These are phyloP conservation scores for Meandrusa payeni DNA, from an alignment of 2,888 invertebrate species.

Conservation along the genomic window DNA sequence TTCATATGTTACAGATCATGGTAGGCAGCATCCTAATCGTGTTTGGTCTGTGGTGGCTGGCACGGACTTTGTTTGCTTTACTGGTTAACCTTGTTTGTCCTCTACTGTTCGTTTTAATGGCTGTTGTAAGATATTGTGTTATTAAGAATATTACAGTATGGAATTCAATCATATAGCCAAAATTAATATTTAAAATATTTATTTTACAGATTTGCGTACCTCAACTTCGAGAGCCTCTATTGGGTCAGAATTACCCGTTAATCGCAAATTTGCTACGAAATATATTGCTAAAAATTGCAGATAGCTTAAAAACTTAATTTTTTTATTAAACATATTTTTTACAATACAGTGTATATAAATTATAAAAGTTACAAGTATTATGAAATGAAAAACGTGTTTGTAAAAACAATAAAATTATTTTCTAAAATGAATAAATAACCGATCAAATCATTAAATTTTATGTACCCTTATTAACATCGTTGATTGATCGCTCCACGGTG, in stretches of 20 bases:
- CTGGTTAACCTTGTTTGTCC: slow-evolving; percentile 63
- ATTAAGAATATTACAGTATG: too few species aligned
- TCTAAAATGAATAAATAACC: too few species aligned
- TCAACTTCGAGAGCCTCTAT: slow-evolving; percentile 56
- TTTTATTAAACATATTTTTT: slow-evolving; percentile 5
- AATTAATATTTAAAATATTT: too few species aligned
- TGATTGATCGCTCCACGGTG: too few species aligned
- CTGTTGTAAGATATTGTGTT: slow-evolving; percentile 68
- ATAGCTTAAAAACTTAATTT: slow-evolving; percentile 45
- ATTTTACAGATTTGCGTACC: slow-evolving; percentile 61
- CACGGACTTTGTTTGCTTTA: slow-evolving; percentile 52
- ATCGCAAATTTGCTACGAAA: slow-evolving; percentile 51
- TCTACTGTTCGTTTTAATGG: slow-evolving; percentile 56
- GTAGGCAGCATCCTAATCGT: slow-evolving; percentile 63
- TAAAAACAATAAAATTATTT: too few species aligned
- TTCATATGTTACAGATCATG: slow-evolving; percentile 71
- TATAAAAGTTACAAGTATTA: too few species aligned
- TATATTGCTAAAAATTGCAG: slow-evolving; percentile 60
- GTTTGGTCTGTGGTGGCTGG: slow-evolving; percentile 66
- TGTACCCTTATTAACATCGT: too few species aligned
- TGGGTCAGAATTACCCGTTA: slow-evolving; percentile 64
- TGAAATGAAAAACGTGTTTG: too few species aligned
- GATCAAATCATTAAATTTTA: too few species aligned
- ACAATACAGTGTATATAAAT: neutral
- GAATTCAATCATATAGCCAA: too few species aligned